These are phyloP conservation scores for Frankliniella intonsa DNA, from an alignment of 2,888 invertebrate species.

Conservation along the genomic window DNA sequence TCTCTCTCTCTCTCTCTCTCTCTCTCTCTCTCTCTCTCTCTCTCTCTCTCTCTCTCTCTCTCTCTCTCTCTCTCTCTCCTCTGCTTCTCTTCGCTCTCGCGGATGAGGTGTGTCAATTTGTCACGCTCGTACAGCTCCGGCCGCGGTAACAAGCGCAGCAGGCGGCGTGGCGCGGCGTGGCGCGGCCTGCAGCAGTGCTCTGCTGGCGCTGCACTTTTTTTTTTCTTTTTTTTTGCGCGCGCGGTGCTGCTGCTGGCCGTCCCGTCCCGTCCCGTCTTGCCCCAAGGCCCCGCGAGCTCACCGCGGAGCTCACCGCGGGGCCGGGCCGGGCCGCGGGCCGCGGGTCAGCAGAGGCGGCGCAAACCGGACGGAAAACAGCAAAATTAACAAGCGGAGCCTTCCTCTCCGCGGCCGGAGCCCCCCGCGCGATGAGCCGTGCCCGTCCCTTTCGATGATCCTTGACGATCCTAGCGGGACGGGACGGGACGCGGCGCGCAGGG, in stretches of 20 bases:
- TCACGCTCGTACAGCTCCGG: slow-evolving; percentile 5
- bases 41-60: background rate
- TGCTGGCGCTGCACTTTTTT: background rate
- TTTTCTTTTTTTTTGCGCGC: too few relatives aligned
- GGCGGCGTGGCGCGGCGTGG: background rate
- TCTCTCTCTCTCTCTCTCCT: background rate
- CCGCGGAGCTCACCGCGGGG: too few relatives aligned
- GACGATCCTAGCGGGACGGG: slow-evolving; percentile 1
- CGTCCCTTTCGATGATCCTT: slow-evolving; percentile 1
- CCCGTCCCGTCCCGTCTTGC: too few relatives aligned
- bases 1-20: background rate
- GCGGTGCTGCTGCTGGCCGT: too few relatives aligned
- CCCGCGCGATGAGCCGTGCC: background rate
- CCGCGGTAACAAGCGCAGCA: background rate
- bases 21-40: background rate
- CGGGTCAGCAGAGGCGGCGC: too few relatives aligned
- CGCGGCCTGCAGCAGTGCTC: background rate
- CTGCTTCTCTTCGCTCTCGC: background rate
- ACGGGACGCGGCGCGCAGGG: background rate
- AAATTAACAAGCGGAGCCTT: too few relatives aligned
- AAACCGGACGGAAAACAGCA: too few relatives aligned
- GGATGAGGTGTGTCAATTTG: slow-evolving; percentile 8
- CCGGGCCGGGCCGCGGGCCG: too few relatives aligned
- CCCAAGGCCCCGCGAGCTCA: too few relatives aligned
- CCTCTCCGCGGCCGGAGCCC: background rate